phyloP scores from a whole-genome alignment of 1,140 invertebrate species.

The Conus betulinus region DNA sequence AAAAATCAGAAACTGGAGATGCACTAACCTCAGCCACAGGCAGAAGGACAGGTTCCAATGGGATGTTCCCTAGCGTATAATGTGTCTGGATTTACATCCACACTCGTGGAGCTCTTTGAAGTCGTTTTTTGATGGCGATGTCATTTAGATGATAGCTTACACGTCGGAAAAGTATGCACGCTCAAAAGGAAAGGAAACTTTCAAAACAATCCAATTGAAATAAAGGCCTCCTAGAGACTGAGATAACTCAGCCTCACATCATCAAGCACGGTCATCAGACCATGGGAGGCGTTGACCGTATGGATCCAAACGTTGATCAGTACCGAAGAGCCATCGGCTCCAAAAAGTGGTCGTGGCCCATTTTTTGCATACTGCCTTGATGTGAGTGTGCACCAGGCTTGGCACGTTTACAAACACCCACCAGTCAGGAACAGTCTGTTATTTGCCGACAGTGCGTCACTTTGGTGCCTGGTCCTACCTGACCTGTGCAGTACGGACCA shows the following conservation, averaged over 20 bases:
- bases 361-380: constrained; percentile 64
- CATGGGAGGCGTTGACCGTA: constrained; percentile 65
- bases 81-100: too few species aligned
- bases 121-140: constrained; percentile 10
- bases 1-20: too few species aligned
- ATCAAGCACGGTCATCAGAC: constrained; percentile 57
- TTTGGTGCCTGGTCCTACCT: constrained; percentile 5
- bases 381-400: constrained; percentile 67
- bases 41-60: too few species aligned
- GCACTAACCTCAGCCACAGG: too few species aligned
- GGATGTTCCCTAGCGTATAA: too few species aligned
- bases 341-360: constrained; percentile 70
- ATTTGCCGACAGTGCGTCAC: constrained; percentile 28
- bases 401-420: constrained; percentile 57
- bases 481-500: neutral
- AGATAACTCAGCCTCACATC: constrained; percentile 57
- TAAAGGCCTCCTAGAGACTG: constrained; percentile 17
- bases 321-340: constrained; percentile 60
- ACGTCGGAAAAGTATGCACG: too few species aligned
- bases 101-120: constrained; percentile 1
- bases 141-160: too few species aligned
- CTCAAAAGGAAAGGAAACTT: too few species aligned
- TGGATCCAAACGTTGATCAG: constrained; percentile 65
- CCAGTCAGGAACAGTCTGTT: constrained; percentile 53
- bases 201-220: too few species aligned